Base-by-base conservation (phyloP, 1,140 invertebrate species). In the Neodiprion fabricii region DNA sequence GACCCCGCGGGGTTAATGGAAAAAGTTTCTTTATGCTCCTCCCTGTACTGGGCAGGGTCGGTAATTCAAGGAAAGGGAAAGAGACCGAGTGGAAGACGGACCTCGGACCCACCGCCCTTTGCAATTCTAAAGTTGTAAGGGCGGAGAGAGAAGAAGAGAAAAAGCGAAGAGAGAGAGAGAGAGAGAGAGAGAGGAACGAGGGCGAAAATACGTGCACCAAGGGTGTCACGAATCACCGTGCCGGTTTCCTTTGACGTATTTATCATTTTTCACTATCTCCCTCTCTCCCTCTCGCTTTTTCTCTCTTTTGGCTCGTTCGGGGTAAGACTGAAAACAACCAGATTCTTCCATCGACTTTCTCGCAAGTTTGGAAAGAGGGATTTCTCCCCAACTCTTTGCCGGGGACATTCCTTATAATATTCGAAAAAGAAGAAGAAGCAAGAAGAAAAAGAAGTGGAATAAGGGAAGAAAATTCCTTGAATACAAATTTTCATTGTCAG, bases 81-180 rank as follows among this genome's bases (percentile, higher is more conserved):
- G 17, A 65, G 17, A 7, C 12, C 12, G 17, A 21, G 61, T 65
- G 61, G 61, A 21, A 14, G 61, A 21, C 17, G 61, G 7, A 14
- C 28, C 28, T 40, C 28, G 28, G 28, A 40, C 28, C 28, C 2
- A 40, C 28, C 28, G 28, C 28, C 28, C 28, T 61, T 14, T 61
- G 53, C n/a, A 61, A 61, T 61, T 61, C 8, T 12, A 17, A 61
- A 40, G 28, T 14, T 14, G 61, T 14, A 21, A 21, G 14, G 21
- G 4, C 40, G 67, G 67, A 69, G 67, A 69, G 67, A 69, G 23
- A 69, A 8, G 11, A 69, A 69, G 14, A 14, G 23, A 21, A 69
- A 17, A 11, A 69, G 67, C 0, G 8, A 69, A 17, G 67, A 4
- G 67, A 47, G 5, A 69, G 23, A 69, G 14, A 69, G 11, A 14